Conservation (phyloP, 2,888 invertebrate genomes). For the Myathropa florea region DNA sequence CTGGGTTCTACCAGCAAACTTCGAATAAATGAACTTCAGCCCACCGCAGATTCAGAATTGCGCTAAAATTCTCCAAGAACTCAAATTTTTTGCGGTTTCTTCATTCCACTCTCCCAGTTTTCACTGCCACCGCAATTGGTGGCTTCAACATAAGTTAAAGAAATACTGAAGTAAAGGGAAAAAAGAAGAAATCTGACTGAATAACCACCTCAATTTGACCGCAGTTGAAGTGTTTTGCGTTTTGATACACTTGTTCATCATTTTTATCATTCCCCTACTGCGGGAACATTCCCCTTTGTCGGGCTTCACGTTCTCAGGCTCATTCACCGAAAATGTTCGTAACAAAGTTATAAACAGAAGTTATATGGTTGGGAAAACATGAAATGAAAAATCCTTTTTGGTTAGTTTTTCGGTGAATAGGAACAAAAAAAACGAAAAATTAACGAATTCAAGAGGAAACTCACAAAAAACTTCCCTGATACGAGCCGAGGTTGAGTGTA, state of each 20-base stretch:
- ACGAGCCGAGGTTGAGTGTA: not conserved
- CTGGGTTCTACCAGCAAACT: not conserved
- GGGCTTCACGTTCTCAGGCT: conserved; percentile 8
- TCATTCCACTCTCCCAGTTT: not conserved
- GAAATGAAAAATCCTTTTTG: conserved; percentile 29
- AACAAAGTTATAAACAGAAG: conserved; percentile 51
- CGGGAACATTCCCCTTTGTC: not conserved
- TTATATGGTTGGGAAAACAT: conserved; percentile 52
- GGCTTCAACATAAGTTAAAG: not conserved
- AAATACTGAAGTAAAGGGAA: not conserved
- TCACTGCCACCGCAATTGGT: conserved; percentile 7
- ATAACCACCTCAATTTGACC: conserved; percentile 28
- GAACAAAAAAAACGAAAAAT: not conserved
- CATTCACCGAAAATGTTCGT: conserved; percentile 25
- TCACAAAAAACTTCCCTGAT: conserved; percentile 7
- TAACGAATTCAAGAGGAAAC: not conserved
- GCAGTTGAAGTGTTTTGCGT: conserved; percentile 60
- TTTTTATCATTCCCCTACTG: not conserved
- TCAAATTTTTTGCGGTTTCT: conserved; percentile 25
- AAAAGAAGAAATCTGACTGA: not conserved
- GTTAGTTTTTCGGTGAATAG: not conserved
- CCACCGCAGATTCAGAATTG: not conserved
- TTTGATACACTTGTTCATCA: conserved; percentile 57
- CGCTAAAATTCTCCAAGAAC: conserved; percentile 11
- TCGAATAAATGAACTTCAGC: conserved; percentile 10